Evolutionary conservation across 2,888 invertebrate genomes (phyloP).

Genomic region (Eumacrocentrus americanus): DNA sequence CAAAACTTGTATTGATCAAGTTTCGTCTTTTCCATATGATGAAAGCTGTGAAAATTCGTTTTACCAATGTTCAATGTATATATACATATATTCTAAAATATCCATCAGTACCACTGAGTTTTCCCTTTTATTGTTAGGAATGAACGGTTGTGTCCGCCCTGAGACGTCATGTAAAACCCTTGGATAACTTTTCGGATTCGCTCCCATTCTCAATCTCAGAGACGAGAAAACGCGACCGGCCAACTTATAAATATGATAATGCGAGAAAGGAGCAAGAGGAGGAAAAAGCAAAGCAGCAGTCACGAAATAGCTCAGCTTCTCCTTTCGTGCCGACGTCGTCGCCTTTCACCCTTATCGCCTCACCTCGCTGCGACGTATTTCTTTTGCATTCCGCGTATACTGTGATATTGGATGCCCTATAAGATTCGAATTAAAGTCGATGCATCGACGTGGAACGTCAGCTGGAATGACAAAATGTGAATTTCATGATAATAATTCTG

Average conservation of each 20-base stretch:
- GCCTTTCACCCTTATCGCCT: slow-evolving; percentile 39
- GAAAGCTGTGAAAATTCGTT: not conserved
- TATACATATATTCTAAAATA: too few relatives aligned
- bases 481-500: not conserved
- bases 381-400: slow-evolving; percentile 13
- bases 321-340: slow-evolving; percentile 4
- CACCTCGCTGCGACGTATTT: slow-evolving; percentile 21
- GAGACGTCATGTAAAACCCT: slow-evolving; percentile 10
- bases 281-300: slow-evolving; percentile 44
- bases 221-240: slow-evolving; percentile 31
- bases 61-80: too few relatives aligned
- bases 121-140: not conserved
- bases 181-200: not conserved
- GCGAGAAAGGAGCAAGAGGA: slow-evolving; percentile 45
- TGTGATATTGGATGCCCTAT: slow-evolving; percentile 55
- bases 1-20: not conserved
- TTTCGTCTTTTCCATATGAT: not conserved
- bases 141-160: too few relatives aligned
- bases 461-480: not conserved
- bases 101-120: too few relatives aligned
- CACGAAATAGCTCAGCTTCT: slow-evolving; percentile 49
- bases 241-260: slow-evolving; percentile 61
- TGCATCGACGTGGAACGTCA: too few relatives aligned
- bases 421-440: slow-evolving; percentile 52
- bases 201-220: slow-evolving; percentile 22